A percentile compares a stretch with the other conserved stretches of the same genome.
These are phyloP conservation scores for Penaeus chinensis DNA, from an alignment of 1,140 invertebrate species.

Conservation along the genomic window DNA sequence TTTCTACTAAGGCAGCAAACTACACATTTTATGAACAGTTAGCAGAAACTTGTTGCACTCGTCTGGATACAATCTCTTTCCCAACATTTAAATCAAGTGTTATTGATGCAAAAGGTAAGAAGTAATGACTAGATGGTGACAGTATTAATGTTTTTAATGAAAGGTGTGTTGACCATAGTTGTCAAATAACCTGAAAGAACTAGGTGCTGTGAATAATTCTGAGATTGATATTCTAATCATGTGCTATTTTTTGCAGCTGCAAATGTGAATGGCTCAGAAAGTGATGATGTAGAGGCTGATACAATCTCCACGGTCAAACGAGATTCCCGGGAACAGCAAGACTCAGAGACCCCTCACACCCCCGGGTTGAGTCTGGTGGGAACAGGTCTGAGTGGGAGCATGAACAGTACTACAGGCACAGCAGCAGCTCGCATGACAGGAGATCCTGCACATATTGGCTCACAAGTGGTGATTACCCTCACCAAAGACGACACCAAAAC, in stretches of 20 bases:
- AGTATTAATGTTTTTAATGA: no score
- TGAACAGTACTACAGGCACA: slow-evolving; percentile 27
- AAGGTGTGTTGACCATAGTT: no score
- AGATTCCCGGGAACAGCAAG: slow-evolving; percentile 14
- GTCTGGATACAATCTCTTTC: slow-evolving; percentile 80
- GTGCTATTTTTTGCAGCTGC: slow-evolving; percentile 26
- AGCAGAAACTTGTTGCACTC: slow-evolving; percentile 80
- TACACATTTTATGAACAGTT: slow-evolving; percentile 85
- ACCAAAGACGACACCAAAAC: slow-evolving; percentile 46
- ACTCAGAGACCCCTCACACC: slow-evolving; percentile 34
- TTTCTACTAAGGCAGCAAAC: slow-evolving; percentile 85
- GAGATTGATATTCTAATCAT: no score
- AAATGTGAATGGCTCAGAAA: slow-evolving; percentile 34
- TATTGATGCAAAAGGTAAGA: slow-evolving; percentile 41
- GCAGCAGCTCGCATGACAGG: slow-evolving; percentile 42
- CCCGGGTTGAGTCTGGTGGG: slow-evolving; percentile 47
- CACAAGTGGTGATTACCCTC: slow-evolving; percentile 43
- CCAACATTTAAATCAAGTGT: slow-evolving; percentile 77
- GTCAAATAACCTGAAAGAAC: no score
- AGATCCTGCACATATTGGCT: slow-evolving; percentile 26
- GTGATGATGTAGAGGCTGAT: slow-evolving; percentile 24
- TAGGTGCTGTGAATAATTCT: no score
- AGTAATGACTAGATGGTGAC: not conserved
- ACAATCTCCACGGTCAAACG: not conserved
- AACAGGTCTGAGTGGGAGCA: slow-evolving; percentile 46